Base-by-base conservation (phyloP, 2,888 invertebrate genomes). In the Melinaea marsaeus region DNA sequence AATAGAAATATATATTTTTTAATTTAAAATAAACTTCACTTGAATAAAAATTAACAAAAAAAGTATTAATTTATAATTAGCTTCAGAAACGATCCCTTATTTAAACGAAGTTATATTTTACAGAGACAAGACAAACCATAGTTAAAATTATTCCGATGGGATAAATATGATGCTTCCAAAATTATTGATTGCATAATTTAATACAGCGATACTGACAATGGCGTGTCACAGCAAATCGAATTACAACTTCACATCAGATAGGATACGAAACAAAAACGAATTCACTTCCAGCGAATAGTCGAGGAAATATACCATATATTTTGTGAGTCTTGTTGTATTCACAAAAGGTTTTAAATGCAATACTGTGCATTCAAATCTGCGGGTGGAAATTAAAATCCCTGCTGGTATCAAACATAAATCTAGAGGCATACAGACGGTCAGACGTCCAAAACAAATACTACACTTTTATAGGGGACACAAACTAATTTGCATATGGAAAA, bases 401-500 rank as follows among this genome's bases (percentile, higher is more conserved):
- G 66, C 59, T 61, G 60, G 64, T 67, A 66, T 70, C 66, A 62
- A 65, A 67, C 70, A 73, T 74, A 75, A 73, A 76, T 75, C 72
- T 74, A 72, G 71, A 74, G 65, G 65, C 69, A 68, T 70, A 72
- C 71, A 71, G 74, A 73, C 75, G 76, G 78, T 79, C 81, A 80
- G 82, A 80, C 83, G 69, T 79, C 77, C 85, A 87, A 89, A 87
- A 85, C 88, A 88, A 88, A 88, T 83, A 85, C 74, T 71, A 73
- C 76, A 81, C 80, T 84, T 83, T 81, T 83, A 85, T 85, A 82
- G 78, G 80, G 86, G 88, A 74, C 75, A 81, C 81, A 74, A 74
- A 80, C 79, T 83, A 76, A 89, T 90, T 90, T 90, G 86, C 90
- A 89, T 90, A 88, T 83, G 88, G 85, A 84, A 85, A 84, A 82